Conservation (phyloP, 2,113 vertebrate species). For the Gadus chalcogrammus region DNA sequence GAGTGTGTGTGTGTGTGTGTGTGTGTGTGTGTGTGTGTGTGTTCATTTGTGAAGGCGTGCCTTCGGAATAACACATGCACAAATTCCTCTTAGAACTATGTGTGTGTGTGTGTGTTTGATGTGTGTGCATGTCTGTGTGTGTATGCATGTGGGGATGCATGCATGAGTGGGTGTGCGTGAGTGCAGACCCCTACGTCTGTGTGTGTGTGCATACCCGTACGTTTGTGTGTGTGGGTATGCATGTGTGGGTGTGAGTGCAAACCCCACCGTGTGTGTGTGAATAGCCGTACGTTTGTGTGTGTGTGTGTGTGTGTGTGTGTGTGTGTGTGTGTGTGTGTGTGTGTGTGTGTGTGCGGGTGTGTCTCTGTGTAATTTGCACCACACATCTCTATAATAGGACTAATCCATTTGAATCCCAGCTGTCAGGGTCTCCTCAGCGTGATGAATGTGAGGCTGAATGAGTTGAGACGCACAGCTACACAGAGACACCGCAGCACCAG, state of each 20-base stretch:
- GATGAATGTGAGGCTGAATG: constrained; percentile 80
- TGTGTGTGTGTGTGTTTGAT: constrained; percentile 17
- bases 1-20: too few species aligned
- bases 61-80: background rate
- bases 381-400: constrained; percentile 73
- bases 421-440: constrained; percentile 76
- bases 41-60: background rate
- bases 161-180: background rate
- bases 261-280: background rate
- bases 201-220: background rate
- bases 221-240: constrained; percentile 1
- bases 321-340: background rate
- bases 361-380: constrained; percentile 51
- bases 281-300: background rate
- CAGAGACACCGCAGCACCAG: constrained; percentile 63
- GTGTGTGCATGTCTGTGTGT: constrained; percentile 6
- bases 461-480: constrained; percentile 71
- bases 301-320: background rate
- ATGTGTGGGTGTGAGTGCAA: background rate
- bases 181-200: background rate
- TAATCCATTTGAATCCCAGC: constrained; percentile 81
- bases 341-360: background rate
- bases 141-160: constrained; percentile 5
- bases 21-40: too few species aligned
- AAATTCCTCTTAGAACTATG: background rate